These are phyloP conservation scores for Leucophora obtusa DNA, from an alignment of 2,888 invertebrate species.

Conservation along the genomic window DNA sequence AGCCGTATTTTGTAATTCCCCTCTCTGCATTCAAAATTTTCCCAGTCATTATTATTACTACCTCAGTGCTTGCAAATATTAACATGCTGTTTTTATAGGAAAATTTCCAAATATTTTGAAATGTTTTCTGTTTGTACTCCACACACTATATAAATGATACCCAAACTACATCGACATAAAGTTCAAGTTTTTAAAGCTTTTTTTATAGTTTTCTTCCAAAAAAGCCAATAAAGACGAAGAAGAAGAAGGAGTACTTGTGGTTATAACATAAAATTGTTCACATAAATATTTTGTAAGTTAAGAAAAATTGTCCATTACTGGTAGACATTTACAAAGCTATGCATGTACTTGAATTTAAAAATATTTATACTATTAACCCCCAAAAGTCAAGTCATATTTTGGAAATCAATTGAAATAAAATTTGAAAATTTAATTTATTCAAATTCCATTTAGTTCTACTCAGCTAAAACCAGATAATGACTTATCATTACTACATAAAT, in stretches of 20 bases:
- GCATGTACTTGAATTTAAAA: too few species aligned
- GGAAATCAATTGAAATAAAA: too few species aligned
- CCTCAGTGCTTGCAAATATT: constrained; percentile 8
- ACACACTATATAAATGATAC: not conserved
- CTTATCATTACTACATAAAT: too few species aligned
- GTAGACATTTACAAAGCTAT: not conserved
- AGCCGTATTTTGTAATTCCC: not conserved
- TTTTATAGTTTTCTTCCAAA: not conserved
- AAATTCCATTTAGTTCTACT: too few species aligned
- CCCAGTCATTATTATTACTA: not conserved
- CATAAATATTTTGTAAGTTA: constrained; percentile 11
- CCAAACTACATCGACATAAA: constrained; percentile 12
- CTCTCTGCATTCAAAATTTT: not conserved
- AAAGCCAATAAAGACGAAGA: constrained; percentile 6
- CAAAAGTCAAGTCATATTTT: not conserved
- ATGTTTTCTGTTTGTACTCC: not conserved
- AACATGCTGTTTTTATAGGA: constrained; percentile 9
- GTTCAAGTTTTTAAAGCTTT: constrained; percentile 26
- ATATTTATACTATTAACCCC: too few species aligned
- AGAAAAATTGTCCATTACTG: constrained; percentile 8
- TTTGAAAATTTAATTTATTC: too few species aligned
- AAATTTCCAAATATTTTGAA: constrained; percentile 38
- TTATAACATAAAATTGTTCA: constrained; percentile 5
- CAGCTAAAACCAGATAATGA: too few species aligned
- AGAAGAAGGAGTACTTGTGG: constrained; percentile 29